A percentile compares a stretch with the other conserved stretches of the same genome.
phyloP scores from a whole-genome alignment of 2,888 invertebrate genomes.

The Brassicogethes aeneus region DNA sequence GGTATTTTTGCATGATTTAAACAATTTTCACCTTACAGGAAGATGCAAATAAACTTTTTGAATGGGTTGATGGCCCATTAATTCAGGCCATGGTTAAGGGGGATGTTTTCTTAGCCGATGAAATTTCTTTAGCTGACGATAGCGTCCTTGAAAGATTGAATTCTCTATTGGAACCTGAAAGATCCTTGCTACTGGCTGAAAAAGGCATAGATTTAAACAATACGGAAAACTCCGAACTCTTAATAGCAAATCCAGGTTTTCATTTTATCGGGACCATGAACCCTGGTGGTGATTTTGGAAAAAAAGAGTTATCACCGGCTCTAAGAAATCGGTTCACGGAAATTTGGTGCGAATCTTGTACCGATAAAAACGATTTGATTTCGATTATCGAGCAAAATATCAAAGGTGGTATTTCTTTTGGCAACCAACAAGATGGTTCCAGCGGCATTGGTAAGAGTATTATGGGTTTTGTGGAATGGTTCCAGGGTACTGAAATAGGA shows the following conservation, averaged over 20 bases:
- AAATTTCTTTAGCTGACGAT: slow-evolving; percentile 98
- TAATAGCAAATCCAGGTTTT: slow-evolving; percentile 64
- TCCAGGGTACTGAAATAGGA: slow-evolving; percentile 60
- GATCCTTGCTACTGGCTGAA: slow-evolving; percentile 84
- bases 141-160: slow-evolving; percentile 96
- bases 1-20: not conserved
- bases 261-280: slow-evolving; percentile 98
- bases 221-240: slow-evolving; percentile 45
- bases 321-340: slow-evolving; percentile 96
- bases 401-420: slow-evolving; percentile 43
- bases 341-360: slow-evolving; percentile 89
- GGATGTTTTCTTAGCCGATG: slow-evolving; percentile 87
- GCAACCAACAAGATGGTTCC: slow-evolving; percentile 46
- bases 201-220: slow-evolving; percentile 61
- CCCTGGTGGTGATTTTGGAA: slow-evolving; percentile 98
- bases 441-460: slow-evolving; percentile 60
- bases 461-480: slow-evolving; percentile 73
- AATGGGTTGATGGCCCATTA: slow-evolving; percentile 97
- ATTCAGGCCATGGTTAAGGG: slow-evolving; percentile 86
- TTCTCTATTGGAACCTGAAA: slow-evolving; percentile 90
- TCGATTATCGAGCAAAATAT: slow-evolving; percentile 78
- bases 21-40: not conserved
- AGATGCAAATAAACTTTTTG: slow-evolving; percentile 60
- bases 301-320: slow-evolving; percentile 97
- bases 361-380: slow-evolving; percentile 62